Evolutionary conservation across 2,797 vertebrate genomes (phyloP), one percentile per base, ranked within the genome.

Genomic region (Cryptoprocta ferox): DNA sequence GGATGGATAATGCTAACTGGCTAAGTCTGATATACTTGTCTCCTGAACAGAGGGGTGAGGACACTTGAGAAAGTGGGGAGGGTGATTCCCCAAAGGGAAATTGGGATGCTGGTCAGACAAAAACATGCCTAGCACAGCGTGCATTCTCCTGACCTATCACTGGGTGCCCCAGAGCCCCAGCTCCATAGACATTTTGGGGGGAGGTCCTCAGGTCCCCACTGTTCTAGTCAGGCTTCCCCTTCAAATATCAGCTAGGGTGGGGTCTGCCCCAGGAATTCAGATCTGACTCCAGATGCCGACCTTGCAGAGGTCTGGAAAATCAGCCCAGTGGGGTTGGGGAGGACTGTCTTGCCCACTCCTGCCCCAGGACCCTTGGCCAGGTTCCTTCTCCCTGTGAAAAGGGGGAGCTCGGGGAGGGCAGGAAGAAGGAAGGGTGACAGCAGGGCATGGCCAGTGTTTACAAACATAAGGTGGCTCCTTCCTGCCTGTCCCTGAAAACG

Each of bases 391-490:
- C 21, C 78, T 70, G 68, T 61, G 81, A 59, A 80, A 85, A 9
- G 5, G 24, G 48, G 35, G 71, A 42, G 71, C 30, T 39, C 11
- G 6, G 30, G 24, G 45, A 18, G 18, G 48, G 19, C 11, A 2
- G 83, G 35, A 88, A 56, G 70, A 73, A 93, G 89, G 65, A 93
- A 96, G 84, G 63, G 76, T 48, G 53, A 48, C 79, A 50, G 21
- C 18, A 5, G 86, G 39, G 14, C 28, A 2, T 21, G 68, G 91
- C 61, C 28, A 10, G 61, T 39, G 66, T 89, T 87, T 89, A 84
- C 90, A 92, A 88, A 90, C 76, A 95, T 85, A 95, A 85, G 79
- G 65, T 18, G 63, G 37, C 76, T 95, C 80, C 76, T 92, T 95
- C 83, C 96, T 97, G 89, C 32, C 83, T 0, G 0, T 21, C 37